These are phyloP conservation scores for Aphodius sticticus DNA, from an alignment of 2,888 invertebrate genomes.

Conservation along the genomic window DNA sequence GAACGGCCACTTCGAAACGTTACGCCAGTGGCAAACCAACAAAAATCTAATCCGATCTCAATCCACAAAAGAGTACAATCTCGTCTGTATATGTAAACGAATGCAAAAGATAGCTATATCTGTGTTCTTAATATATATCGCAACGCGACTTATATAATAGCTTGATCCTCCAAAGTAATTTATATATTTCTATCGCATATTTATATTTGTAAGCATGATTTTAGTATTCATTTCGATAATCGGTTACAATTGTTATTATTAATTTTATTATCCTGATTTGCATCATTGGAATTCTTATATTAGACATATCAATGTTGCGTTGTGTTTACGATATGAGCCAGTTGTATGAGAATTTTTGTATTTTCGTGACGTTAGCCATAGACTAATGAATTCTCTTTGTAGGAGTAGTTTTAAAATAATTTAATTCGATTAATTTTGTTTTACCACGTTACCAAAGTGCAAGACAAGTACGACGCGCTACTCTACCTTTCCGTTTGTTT, in stretches of 20 bases:
- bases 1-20: neutral
- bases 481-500: conserved; percentile 25
- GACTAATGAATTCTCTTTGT: neutral
- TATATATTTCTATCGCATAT: conserved; percentile 11
- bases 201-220: conserved; percentile 6
- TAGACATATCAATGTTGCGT: conserved; percentile 12
- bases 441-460: conserved; percentile 16
- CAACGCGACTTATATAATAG: conserved; percentile 18
- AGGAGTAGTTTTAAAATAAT: neutral
- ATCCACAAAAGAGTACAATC: conserved; percentile 8
- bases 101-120: conserved; percentile 23
- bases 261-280: neutral
- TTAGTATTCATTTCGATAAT: conserved; percentile 12
- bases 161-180: conserved; percentile 22
- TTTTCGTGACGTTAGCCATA: neutral
- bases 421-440: neutral
- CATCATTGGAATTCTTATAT: neutral
- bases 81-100: neutral
- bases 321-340: conserved; percentile 15
- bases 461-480: conserved; percentile 27
- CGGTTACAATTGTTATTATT: conserved; percentile 15
- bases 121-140: conserved; percentile 24
- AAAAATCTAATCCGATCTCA: conserved; percentile 15
- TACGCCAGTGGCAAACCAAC: neutral
- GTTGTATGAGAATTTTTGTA: conserved; percentile 11